phyloP scores from a whole-genome alignment of 2,888 invertebrate genomes.

The Troides oblongomaculatus region DNA sequence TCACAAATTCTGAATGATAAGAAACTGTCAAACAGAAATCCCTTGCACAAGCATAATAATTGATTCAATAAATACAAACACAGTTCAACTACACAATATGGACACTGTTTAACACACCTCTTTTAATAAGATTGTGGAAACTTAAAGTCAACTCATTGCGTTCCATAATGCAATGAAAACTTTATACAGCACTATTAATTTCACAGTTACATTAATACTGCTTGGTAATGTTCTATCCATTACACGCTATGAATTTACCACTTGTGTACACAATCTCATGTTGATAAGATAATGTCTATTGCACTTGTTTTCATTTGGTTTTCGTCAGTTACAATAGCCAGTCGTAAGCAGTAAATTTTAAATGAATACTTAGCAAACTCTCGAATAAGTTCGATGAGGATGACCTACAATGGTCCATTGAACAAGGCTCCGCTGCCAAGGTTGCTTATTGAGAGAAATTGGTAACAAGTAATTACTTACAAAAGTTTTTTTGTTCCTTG shows the following conservation, averaged over 20 bases:
- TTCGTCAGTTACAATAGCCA: slow-evolving; percentile 31
- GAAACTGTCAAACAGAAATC: slow-evolving; percentile 12
- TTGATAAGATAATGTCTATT: slow-evolving; percentile 66
- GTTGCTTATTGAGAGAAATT: slow-evolving; percentile 37
- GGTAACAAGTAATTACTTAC: slow-evolving; percentile 42
- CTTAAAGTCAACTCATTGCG: slow-evolving; percentile 70
- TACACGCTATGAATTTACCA: slow-evolving; percentile 63
- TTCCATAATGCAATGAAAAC: slow-evolving; percentile 52
- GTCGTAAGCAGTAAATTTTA: slow-evolving; percentile 28
- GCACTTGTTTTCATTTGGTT: slow-evolving; percentile 37
- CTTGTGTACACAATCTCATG: slow-evolving; percentile 74
- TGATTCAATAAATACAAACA: slow-evolving; percentile 31
- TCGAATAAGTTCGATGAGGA: slow-evolving; percentile 29
- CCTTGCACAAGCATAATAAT: slow-evolving; percentile 31
- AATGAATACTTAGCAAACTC: slow-evolving; percentile 30
- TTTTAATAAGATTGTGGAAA: slow-evolving; percentile 74
- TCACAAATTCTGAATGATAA: slow-evolving; percentile 8
- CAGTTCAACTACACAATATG: slow-evolving; percentile 28
- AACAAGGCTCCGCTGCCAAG: slow-evolving; percentile 45
- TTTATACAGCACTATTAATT: slow-evolving; percentile 29
- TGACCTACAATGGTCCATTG: slow-evolving; percentile 42
- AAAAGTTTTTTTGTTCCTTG: slow-evolving; percentile 36
- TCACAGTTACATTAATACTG: slow-evolving; percentile 55
- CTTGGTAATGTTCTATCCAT: slow-evolving; percentile 67
- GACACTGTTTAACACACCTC: slow-evolving; percentile 50